These are phyloP conservation scores for Bambusicola thoracicus DNA, from an alignment of 2,113 vertebrate genomes.

Conservation along the genomic window DNA sequence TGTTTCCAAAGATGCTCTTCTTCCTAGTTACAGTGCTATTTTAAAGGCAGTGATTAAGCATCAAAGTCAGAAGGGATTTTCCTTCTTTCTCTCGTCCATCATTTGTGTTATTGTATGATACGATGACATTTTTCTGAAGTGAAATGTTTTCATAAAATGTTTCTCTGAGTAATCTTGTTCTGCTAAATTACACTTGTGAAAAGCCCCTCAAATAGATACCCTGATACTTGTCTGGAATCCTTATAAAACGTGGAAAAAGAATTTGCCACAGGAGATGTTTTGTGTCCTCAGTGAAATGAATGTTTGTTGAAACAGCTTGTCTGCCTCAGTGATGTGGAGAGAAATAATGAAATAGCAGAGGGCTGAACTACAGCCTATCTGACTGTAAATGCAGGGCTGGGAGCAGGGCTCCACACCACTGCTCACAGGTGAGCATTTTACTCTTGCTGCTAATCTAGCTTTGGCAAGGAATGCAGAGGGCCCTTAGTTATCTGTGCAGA, in stretches of 20 bases:
- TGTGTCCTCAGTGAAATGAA: background rate
- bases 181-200: background rate
- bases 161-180: background rate
- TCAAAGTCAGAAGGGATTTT: background rate
- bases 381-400: background rate
- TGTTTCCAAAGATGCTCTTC: background rate
- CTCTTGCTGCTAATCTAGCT: background rate
- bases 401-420: background rate
- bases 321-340: conserved; percentile 4
- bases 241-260: background rate
- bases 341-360: conserved; percentile 25
- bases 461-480: background rate
- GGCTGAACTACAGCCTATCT: background rate
- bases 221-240: background rate
- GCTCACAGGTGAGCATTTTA: conserved; percentile 11
- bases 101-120: background rate
- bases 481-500: background rate
- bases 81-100: background rate
- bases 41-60: background rate
- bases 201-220: background rate
- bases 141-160: background rate
- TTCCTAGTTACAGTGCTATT: background rate
- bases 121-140: background rate
- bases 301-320: conserved; percentile 11
- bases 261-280: background rate